Conservation (phyloP, 2,113 vertebrate genomes). For the Gnathonemus echidnorhynchus region DNA sequence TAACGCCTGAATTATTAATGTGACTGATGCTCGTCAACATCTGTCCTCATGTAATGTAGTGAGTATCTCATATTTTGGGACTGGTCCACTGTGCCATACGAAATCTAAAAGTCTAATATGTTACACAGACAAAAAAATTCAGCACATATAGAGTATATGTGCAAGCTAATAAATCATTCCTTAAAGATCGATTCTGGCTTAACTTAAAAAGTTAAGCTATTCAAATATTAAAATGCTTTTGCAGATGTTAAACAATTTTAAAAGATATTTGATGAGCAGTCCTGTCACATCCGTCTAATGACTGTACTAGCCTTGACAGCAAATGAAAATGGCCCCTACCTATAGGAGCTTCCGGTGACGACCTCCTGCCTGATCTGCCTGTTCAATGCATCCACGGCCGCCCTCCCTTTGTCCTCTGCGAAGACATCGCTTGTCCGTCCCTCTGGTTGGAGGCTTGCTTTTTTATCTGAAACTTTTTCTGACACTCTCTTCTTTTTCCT, state of each 20-base stretch:
- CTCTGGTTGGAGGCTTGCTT: conserved; percentile 40
- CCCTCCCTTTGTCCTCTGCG: conserved; percentile 59
- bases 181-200: neutral
- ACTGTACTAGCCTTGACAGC: neutral
- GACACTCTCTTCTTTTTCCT: conserved; percentile 42
- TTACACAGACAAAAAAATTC: neutral
- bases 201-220: neutral
- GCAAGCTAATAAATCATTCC: neutral
- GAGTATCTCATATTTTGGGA: neutral
- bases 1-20: neutral
- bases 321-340: conserved; percentile 54
- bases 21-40: neutral
- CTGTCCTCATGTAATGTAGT: neutral
- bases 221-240: neutral
- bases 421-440: conserved; percentile 25
- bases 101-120: neutral
- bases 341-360: conserved; percentile 71
- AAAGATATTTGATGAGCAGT: neutral
- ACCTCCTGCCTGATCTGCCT: conserved; percentile 83
- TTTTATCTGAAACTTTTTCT: conserved; percentile 41
- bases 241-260: neutral
- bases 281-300: neutral
- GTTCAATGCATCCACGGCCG: conserved; percentile 79
- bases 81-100: neutral
- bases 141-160: neutral